phyloP scores from a whole-genome alignment of 2,797 vertebrate species.

The Gouania willdenowi region DNA sequence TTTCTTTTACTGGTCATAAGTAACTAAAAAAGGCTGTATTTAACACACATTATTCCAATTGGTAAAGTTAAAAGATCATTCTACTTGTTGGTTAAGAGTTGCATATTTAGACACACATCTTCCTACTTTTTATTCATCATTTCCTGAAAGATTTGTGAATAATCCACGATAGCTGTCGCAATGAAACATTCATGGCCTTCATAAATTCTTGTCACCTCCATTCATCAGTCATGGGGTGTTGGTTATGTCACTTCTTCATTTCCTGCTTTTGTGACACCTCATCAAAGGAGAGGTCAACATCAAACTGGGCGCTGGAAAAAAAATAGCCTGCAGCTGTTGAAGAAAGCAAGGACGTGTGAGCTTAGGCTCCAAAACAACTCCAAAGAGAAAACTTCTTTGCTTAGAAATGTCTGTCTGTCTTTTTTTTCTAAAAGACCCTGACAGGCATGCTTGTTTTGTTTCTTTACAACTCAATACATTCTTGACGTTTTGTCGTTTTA shows the following conservation, averaged over 20 bases:
- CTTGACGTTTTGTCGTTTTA: constrained; percentile 39
- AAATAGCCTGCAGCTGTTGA: constrained; percentile 31
- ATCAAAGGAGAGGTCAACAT: constrained; percentile 41
- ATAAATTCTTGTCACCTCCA: constrained; percentile 37
- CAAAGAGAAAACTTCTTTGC: background rate
- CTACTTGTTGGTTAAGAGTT: constrained; percentile 2
- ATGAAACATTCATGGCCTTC: constrained; percentile 13
- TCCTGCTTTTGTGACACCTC: constrained; percentile 36
- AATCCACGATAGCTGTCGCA: constrained; percentile 24
- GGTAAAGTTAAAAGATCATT: no score
- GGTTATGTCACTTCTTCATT: constrained; percentile 40
- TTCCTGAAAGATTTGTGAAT: no score
- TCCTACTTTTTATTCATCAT: no score
- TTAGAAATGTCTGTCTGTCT: no score
- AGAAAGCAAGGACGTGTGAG: constrained; percentile 22
- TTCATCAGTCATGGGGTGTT: constrained; percentile 46
- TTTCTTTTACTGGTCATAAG: no score
- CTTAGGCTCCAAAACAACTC: background rate
- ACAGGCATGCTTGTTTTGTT: constrained; percentile 9
- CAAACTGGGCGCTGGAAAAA: constrained; percentile 35
- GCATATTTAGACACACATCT: no score
- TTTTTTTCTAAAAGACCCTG: background rate
- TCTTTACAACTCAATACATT: constrained; percentile 56
- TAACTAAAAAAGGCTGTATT: no score
- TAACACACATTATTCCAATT: no score